Evolutionary conservation across 2,888 invertebrate genomes (phyloP), one percentile per base, ranked within the genome.

Genomic region (Dryobotodes eremita): DNA sequence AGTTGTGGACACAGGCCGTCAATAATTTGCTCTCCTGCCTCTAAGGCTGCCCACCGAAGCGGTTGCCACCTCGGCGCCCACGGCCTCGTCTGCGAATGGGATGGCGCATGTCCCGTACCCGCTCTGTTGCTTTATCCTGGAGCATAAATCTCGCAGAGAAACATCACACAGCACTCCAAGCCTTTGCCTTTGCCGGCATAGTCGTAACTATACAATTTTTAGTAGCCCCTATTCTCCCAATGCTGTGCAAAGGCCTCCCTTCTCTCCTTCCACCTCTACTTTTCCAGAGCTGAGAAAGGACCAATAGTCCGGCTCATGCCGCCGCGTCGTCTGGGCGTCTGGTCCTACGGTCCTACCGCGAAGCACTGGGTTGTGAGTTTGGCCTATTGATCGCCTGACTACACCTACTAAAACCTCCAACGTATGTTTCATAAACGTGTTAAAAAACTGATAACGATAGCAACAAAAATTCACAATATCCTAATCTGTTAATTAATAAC

Each of bases 401-500:
- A 74, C 42, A 20, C n/a, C 2, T 46, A 50, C 50, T 53, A 23
- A 53, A 48, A 50, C 55, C 1, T 23, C 7, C 1, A 57, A 10
- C 6, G 10, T 31, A 17, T n/a, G 31, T 26, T 48, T 55, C 7
- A 48, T n/a, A 23, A 15, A 20, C 0, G 23, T 64, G 20, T 64
- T 53, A 17, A 36, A 55, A 77, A 55, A 48, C 36, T 26, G 46
- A 55, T 36, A n/a, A 68, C 26, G 31, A 17, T 46, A 59, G 1
- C 15, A 23, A 17, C 17, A 53, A 50, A 59, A 26, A 72, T 8
- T 26, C 20, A n/a, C 5, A n/a, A 46, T 31, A 80, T 50, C 7
- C 81, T 53, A 48, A 73, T 62, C 36, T 36, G 13, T 73, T 53
- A 62, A 61, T 81, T 53, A 62, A 36, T 73, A 62, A 62, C 20